Conservation (phyloP, 2,888 invertebrate genomes). For the Andricus curvator region DNA sequence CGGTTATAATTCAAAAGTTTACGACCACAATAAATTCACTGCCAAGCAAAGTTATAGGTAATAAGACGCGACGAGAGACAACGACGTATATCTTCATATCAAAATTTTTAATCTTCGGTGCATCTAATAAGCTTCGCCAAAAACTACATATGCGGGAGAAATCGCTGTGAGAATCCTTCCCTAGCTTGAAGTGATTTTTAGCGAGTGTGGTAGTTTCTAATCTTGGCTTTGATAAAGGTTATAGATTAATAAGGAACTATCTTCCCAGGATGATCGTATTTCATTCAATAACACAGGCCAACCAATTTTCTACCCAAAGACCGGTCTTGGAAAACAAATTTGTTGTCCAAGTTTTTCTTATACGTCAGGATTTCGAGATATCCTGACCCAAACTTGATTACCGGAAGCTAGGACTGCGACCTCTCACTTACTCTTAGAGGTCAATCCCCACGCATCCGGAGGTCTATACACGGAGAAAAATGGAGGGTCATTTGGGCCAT, state of each 20-base stretch:
- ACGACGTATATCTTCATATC: conserved; percentile 47
- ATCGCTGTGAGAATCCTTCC: conserved; percentile 9
- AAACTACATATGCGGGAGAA: conserved; percentile 19
- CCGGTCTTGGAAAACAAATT: no score
- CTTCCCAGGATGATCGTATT: conserved; percentile 29
- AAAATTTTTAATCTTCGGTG: conserved; percentile 39
- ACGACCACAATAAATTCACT: conserved; percentile 64
- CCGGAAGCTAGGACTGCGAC: no score
- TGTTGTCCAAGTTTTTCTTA: no score
- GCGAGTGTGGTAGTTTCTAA: conserved; percentile 3
- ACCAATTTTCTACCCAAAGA: no score
- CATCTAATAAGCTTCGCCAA: conserved; percentile 29
- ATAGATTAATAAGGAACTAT: conserved; percentile 2
- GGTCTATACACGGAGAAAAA: no score
- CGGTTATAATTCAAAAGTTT: conserved; percentile 65
- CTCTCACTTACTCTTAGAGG: no score
- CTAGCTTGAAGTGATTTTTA: neutral
- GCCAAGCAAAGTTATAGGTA: conserved; percentile 59
- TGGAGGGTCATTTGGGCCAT: no score
- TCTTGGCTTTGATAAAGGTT: neutral
- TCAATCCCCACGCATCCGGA: no score
- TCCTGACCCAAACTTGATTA: no score
- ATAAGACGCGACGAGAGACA: conserved; percentile 52
- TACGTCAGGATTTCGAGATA: no score
- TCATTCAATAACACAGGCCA: neutral